Conservation (phyloP, 2,113 vertebrate genomes). For the Gambusia holbrooki region DNA sequence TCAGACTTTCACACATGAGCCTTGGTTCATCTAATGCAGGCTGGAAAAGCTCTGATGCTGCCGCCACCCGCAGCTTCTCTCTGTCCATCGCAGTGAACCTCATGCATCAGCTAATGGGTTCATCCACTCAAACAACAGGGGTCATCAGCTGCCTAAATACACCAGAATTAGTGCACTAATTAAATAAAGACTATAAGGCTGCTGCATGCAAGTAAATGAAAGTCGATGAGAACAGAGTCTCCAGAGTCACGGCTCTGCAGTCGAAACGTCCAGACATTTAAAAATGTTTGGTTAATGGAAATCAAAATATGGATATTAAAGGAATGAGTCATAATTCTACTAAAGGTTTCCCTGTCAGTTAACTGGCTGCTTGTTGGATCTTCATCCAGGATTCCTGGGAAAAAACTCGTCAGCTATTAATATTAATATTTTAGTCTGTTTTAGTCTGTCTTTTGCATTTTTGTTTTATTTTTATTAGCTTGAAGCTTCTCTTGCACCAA, state of each 20-base stretch:
- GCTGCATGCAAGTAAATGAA: background rate
- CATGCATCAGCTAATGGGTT: slow-evolving; percentile 62
- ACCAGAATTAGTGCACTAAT: slow-evolving; percentile 67
- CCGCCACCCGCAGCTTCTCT: background rate
- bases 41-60: slow-evolving; percentile 23
- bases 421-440: no score
- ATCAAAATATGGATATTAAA: no score
- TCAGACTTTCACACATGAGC: no score
- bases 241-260: background rate
- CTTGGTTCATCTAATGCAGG: no score
- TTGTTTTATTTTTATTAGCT: no score
- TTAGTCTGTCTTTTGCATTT: no score
- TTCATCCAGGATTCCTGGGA: no score
- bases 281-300: background rate
- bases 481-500: no score
- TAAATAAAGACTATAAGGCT: slow-evolving; percentile 54
- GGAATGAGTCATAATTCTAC: no score
- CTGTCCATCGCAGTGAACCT: slow-evolving; percentile 48
- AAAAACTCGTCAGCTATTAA: no score
- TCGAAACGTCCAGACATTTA: background rate
- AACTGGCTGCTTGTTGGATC: no score
- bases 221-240: background rate
- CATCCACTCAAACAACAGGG: slow-evolving; percentile 59
- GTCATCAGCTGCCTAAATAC: slow-evolving; percentile 70
- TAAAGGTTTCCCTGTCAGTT: no score